Evolutionary conservation across 2,888 invertebrate species (phyloP), one percentile per base, ranked within the genome.

Genomic region (Branchellion lobata): DNA sequence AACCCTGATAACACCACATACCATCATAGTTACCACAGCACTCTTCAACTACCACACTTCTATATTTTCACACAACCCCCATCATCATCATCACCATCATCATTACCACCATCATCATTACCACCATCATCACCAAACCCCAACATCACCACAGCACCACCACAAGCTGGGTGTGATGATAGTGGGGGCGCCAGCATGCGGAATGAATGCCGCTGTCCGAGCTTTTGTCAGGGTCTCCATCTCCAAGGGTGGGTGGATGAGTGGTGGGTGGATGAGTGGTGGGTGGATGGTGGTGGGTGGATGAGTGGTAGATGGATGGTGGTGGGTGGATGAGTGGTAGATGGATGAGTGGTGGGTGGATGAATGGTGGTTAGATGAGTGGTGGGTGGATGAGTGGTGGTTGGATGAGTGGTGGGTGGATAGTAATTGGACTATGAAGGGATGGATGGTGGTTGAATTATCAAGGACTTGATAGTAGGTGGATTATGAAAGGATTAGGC

Each of bases 201-300:
- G 99, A 81, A 97, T 99, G 96, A 99, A 99, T 89, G 96, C 99
- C 1, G 96, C 96, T 0, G 96, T 98, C 72, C 92, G 99, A 76
- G 95, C 98, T 8, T 98, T 98, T 88, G 98, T 98, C 11, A 91
- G 98, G 77, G 94, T 96, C 88, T 93, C 94, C 85, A 94, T 98
- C 87, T 96, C 95, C 88, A 91, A 95, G 33, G 77, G 61, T 57
- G 61, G 3, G 61, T 18, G 47, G 11, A 47, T n/a, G n/a, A n/a
- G 5, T 5, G 5, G 40, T 40, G 40, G 14, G 40, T 40, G 40
- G 5, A 14, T 40, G 40, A 8, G 40, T n/a, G n/a, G n/a, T 57
- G 40, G 5, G 40, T 40, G 40, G 5, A 14, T 40, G 40, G 5
- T 5, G 5, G 40, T 40, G 40, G 14, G 40, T 40, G 40, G 5